Conservation (phyloP, 2,888 invertebrate species). For the Ditylenchus weischeri region DNA sequence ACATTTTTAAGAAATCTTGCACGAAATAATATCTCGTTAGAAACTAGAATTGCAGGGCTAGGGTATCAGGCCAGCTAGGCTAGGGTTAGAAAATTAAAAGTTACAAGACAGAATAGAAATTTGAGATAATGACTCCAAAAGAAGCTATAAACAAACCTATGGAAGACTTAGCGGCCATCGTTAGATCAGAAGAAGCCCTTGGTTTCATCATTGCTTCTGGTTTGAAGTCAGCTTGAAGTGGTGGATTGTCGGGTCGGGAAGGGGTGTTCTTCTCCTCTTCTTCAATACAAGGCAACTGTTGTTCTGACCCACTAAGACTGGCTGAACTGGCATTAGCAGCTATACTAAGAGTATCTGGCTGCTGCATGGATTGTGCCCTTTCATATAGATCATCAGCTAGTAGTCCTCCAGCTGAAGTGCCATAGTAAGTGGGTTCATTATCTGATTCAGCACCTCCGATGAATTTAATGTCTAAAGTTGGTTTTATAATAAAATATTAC, state of each 20-base stretch:
- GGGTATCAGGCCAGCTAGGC: too few relatives aligned
- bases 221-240: conserved; percentile 1
- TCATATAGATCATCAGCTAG: conserved; percentile 5
- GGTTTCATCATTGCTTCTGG: conserved; percentile 23
- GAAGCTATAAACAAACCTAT: conserved; percentile 6
- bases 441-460: conserved; percentile 9
- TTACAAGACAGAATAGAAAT: too few relatives aligned
- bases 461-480: conserved; percentile 12
- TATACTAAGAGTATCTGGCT: not conserved
- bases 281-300: conserved; percentile 37
- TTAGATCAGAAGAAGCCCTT: conserved; percentile 11
- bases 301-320: conserved; percentile 26
- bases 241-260: not conserved
- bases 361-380: not conserved
- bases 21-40: too few relatives aligned
- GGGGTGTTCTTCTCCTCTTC: conserved; percentile 32
- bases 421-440: conserved; percentile 15
- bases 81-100: too few relatives aligned
- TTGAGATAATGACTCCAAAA: too few relatives aligned
- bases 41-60: too few relatives aligned
- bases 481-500: too few relatives aligned
- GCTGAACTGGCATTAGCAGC: conserved; percentile 2
- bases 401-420: conserved; percentile 20
- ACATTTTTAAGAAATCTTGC: too few relatives aligned
- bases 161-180: conserved; percentile 18